phyloP scores from a whole-genome alignment of 1,140 invertebrate species.

The Neodiprion fabricii region DNA sequence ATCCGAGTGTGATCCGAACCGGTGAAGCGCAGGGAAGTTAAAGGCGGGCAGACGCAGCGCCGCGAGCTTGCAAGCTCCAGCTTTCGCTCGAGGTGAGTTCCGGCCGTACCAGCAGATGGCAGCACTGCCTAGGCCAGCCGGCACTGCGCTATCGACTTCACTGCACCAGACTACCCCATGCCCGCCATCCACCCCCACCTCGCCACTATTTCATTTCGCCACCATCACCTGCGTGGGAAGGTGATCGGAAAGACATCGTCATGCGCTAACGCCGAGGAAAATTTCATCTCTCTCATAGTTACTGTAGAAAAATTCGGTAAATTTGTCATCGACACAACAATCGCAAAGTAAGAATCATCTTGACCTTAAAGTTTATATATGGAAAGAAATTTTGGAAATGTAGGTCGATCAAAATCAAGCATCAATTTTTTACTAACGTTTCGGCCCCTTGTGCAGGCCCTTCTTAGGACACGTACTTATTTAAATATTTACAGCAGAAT shows the following conservation, averaged over 20 bases:
- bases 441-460: no score
- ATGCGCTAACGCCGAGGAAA: neutral
- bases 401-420: no score
- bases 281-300: no score
- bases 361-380: no score
- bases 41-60: neutral
- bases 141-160: conserved; percentile 12
- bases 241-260: neutral
- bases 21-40: neutral
- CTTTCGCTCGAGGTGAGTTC: neutral
- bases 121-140: neutral
- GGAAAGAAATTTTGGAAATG: no score
- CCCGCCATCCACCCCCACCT: neutral
- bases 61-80: neutral
- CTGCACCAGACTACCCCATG: conserved; percentile 14
- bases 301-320: no score
- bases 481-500: no score
- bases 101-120: conserved; percentile 2
- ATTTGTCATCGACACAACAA: no score
- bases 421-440: no score
- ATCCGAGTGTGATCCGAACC: neutral
- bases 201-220: neutral
- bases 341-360: no score
- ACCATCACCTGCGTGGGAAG: neutral
- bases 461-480: no score